Evolutionary conservation across 2,888 invertebrate genomes (phyloP).

Genomic region (Ariolimax columbianus): DNA sequence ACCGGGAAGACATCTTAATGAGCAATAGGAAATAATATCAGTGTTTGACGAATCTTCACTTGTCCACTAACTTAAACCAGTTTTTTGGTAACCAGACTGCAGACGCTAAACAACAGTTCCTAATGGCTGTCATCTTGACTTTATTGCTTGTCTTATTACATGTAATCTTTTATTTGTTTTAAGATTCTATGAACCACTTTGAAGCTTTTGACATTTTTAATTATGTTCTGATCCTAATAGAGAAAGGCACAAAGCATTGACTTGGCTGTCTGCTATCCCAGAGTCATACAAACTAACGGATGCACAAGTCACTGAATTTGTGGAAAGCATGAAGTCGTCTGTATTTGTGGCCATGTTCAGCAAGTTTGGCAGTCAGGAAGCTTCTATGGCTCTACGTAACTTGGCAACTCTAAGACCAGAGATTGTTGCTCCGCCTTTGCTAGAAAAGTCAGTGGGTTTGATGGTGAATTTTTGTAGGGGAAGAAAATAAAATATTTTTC

Average conservation of each 20-base stretch:
- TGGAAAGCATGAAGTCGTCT: slow-evolving; percentile 85
- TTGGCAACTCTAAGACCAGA: slow-evolving; percentile 89
- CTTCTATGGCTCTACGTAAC: slow-evolving; percentile 85
- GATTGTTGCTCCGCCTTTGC: slow-evolving; percentile 88
- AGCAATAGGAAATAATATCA: too few species aligned
- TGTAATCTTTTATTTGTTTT: too few species aligned
- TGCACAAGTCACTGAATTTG: slow-evolving; percentile 89
- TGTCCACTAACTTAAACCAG: too few species aligned
- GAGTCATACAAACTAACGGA: slow-evolving; percentile 87
- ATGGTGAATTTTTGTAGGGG: not conserved
- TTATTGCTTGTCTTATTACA: too few species aligned
- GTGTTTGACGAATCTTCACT: too few species aligned
- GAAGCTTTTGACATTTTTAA: not conserved
- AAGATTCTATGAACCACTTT: too few species aligned
- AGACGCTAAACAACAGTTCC: too few species aligned
- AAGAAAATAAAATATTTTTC: not conserved
- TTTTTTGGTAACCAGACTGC: too few species aligned
- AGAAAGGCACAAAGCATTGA: slow-evolving; percentile 72
- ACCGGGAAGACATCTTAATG: too few species aligned
- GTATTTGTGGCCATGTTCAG: slow-evolving; percentile 89
- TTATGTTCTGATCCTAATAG: slow-evolving; percentile 60
- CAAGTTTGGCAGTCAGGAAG: slow-evolving; percentile 83
- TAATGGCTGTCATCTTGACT: too few species aligned
- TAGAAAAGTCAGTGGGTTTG: slow-evolving; percentile 83
- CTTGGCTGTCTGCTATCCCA: slow-evolving; percentile 87